Evolutionary conservation across 2,797 vertebrate species (phyloP), one percentile per base, ranked within the genome.

Genomic region (Peromyscus eremicus): DNA sequence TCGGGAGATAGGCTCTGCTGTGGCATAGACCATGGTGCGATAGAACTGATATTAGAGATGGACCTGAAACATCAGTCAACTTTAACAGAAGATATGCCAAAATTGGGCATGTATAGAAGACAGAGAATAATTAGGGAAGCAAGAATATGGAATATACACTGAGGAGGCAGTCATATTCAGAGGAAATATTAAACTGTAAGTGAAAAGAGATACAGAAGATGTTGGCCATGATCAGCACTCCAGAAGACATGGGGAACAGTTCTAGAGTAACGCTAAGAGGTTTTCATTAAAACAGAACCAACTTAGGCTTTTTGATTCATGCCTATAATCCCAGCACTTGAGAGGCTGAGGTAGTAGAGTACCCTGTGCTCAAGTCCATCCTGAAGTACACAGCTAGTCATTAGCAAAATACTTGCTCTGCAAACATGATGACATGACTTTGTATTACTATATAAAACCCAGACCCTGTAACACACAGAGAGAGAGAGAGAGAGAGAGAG

Each of bases 151-250:
- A 73, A 27, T 16, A 29, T 46, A 37, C 0, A 19, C 12, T 66
- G 8, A 82, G 17, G 62, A 34, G 6, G 34, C 32, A 17, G 5
- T 21, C 1, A 4, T 1, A 3, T n/a, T 4, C 9, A 52, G 29
- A 76, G 4, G 3, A 64, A 79, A 37, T 37, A 2, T 43, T 40
- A 27, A 57, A 2, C 0, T 34, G 2, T 40, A 70, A 27, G 14
- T 46, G n/a, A 92, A 40, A 91, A 70, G n/a, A 83, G 7, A 12
- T 29, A 21, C 4, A 16, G 11, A 21, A 17, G 17, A 19, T 66
- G n/a, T 40, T 77, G 11, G 34, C 17, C 75, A 16, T 55, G 19
- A 6, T n/a, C 14, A 29, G 68, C 8, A 73, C 23, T 86, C 4
- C 19, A 16, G 76, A 83, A 93, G 43, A 3, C 10, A 68, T 0